Evolutionary conservation across 64 coral and sea anemone species (phyloP), one percentile per base, ranked within the genome.

Genomic region (Stichodactyla helianthus): DNA sequence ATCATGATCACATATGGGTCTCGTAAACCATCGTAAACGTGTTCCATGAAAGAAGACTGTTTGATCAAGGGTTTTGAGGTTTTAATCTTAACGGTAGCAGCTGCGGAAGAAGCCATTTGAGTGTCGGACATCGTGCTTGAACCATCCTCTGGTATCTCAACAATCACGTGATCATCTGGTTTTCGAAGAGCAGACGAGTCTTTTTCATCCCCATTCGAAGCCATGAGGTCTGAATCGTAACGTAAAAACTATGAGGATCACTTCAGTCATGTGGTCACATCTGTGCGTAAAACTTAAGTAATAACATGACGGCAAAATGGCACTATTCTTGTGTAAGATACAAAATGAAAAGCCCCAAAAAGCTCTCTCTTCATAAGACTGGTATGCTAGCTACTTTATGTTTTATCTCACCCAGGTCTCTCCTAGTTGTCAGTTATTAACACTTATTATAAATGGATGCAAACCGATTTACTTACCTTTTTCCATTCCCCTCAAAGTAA

Each of bases 1-100:
- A 98, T 94, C 53, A 98, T 83, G 4, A 98, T 44, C 10, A 93
- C 78, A 44, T 89, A 98, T 0, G 95, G 95, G 89, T 98, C 89
- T 19, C 50, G 86, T 71, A 95, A 44, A n/a, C 94, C 94, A 19
- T 95, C 90, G 63, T 95, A 95, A 10, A 82, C 78, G 10, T 86
- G 87, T 50, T 89, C 94, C 17, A 55, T 19, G 15, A 53, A 20
- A 5, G 56, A 53, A 16, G 23, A 5, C 78, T 81, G 78, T 81
- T 81, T 81, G 35, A 52, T 54, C 50, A 81, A 81, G 35, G 51
- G 50, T 81, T 81, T 81, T 23, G 16, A 2, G 10, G 52, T 11
- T 74, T 27, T 35, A 0, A 31, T 74, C n/a, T 12, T 74, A 9
- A 8, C 22, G 23, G 8, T 23, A 74, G 10, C 68, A 35, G 23